These are phyloP conservation scores for Bagarius yarrelli DNA, from an alignment of 2,113 vertebrate species.

Conservation along the genomic window DNA sequence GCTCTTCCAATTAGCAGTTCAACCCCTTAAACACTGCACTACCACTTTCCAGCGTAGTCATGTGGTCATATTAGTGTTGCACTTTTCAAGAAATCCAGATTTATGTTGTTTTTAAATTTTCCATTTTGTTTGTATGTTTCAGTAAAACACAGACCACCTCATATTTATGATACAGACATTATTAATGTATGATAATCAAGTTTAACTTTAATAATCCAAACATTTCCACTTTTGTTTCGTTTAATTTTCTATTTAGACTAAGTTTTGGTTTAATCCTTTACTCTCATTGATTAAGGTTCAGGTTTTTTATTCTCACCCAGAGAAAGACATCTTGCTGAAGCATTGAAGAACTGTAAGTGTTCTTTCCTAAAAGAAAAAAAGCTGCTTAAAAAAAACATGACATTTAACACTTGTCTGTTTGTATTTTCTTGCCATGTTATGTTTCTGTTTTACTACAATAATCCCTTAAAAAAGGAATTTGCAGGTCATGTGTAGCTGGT, in stretches of 20 bases:
- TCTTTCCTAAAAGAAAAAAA: conserved; percentile 48
- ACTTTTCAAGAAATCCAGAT: neutral
- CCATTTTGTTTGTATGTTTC: neutral
- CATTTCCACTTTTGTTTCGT: neutral
- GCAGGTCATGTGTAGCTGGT: neutral
- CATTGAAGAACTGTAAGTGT: conserved; percentile 51
- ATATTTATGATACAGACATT: neutral
- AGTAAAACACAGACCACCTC: neutral
- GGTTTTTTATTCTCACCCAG: conserved; percentile 54
- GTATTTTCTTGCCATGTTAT: conserved; percentile 12
- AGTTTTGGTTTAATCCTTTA: neutral
- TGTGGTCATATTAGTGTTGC: neutral
- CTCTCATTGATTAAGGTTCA: conserved; percentile 25
- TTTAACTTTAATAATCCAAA: neutral
- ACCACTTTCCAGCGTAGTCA: too few species aligned
- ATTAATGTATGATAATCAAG: neutral
- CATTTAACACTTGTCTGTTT: conserved; percentile 50
- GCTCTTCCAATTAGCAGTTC: too few species aligned
- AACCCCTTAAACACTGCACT: too few species aligned
- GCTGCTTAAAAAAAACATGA: conserved; percentile 30
- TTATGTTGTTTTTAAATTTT: neutral
- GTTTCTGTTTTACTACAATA: conserved; percentile 27
- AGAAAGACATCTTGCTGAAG: conserved; percentile 46
- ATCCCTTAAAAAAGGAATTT: neutral
- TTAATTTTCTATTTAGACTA: neutral